Conservation (phyloP, 2,797 vertebrate species). For the Vireo griseus region DNA sequence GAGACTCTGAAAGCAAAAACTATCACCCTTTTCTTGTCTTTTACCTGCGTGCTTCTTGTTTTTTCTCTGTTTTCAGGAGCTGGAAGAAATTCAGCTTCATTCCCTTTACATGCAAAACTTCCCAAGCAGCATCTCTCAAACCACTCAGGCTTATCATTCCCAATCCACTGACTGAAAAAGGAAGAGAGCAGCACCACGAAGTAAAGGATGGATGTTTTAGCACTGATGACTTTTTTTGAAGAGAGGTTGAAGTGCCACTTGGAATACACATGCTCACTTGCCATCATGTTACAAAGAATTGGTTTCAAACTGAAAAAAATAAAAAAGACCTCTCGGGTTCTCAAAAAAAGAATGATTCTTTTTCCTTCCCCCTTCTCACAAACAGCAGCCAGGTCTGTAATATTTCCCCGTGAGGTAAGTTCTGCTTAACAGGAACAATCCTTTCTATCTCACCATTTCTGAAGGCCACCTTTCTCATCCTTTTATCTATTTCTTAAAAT, state of each 20-base stretch:
- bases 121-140: background rate
- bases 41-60: background rate
- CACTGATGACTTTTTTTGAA: background rate
- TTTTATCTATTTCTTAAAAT: constrained; percentile 32
- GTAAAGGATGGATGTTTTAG: background rate
- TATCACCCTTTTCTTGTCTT: background rate
- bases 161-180: background rate
- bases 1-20: background rate
- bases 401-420: constrained; percentile 3
- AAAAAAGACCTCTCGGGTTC: background rate
- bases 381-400: background rate
- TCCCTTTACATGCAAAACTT: background rate
- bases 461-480: background rate
- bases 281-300: constrained; percentile 6
- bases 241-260: constrained; percentile 10
- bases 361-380: background rate
- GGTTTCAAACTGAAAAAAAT: constrained; percentile 1
- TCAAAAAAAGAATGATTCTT: background rate
- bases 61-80: background rate
- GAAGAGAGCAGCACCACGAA: background rate
- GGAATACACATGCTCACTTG: background rate
- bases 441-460: background rate
- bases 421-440: constrained; percentile 4
- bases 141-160: background rate
- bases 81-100: background rate